Percentiles rank a stretch among this genome's conserved stretches.
phyloP scores from a whole-genome alignment of 2,888 invertebrate species.

The Norana najaformis region DNA sequence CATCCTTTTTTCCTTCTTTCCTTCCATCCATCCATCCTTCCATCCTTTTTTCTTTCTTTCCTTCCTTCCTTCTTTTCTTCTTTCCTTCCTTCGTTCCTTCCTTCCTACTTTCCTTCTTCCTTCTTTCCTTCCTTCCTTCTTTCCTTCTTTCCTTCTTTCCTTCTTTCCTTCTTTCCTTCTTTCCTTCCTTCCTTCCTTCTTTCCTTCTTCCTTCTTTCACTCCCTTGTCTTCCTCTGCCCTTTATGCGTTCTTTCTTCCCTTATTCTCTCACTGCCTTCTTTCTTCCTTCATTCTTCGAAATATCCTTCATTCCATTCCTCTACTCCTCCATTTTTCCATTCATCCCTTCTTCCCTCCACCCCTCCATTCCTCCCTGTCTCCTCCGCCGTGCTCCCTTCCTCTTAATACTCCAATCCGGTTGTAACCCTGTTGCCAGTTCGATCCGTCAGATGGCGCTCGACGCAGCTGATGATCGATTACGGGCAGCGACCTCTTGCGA shows the following conservation, averaged over 20 bases:
- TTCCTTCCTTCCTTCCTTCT: not conserved
- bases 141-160: not conserved
- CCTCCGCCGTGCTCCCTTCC: not conserved
- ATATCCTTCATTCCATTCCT: not conserved
- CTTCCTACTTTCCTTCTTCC: not conserved
- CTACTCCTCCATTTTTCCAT: not conserved
- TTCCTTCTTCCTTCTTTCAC: too few relatives aligned
- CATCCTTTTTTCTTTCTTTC: not conserved
- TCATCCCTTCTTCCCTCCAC: not conserved
- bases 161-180: not conserved
- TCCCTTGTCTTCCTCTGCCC: too few relatives aligned
- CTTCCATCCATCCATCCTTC: not conserved
- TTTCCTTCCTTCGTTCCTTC: not conserved
- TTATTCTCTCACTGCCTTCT: not conserved
- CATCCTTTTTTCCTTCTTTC: not conserved
- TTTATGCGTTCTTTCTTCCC: not conserved
- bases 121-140: not conserved
- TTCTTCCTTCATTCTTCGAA: not conserved
- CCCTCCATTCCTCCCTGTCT: not conserved
- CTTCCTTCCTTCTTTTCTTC: not conserved
- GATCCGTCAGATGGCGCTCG: not conserved
- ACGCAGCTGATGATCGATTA: not conserved
- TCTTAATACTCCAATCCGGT: not conserved
- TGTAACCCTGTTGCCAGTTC: conserved; percentile 14
- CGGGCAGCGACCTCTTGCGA: not conserved